A percentile compares a stretch with the other conserved stretches of the same genome.
phyloP scores from a whole-genome alignment of 2,797 vertebrate species.

The Sebastes oblongus region DNA sequence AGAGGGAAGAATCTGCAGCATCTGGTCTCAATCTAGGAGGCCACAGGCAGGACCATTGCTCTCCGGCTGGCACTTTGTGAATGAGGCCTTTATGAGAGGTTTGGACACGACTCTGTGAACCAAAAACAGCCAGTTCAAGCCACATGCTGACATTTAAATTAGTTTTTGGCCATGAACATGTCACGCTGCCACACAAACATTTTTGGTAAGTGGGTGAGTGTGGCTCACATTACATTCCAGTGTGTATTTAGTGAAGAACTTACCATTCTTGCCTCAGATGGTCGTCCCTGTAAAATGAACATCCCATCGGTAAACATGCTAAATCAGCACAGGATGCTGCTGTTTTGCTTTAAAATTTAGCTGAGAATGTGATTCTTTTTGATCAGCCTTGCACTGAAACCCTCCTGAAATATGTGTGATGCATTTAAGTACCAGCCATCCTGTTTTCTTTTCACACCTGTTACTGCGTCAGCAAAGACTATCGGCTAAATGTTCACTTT shows the following conservation, averaged over 20 bases:
- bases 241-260: neutral
- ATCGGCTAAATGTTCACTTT: neutral
- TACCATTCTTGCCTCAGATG: neutral
- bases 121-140: constrained; percentile 41
- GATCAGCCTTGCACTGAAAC: neutral
- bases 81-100: constrained; percentile 70
- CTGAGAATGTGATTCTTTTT: neutral
- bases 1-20: constrained; percentile 44
- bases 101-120: constrained; percentile 39
- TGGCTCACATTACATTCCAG: constrained; percentile 1
- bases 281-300: neutral
- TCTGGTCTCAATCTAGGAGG: constrained; percentile 67
- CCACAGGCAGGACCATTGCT: constrained; percentile 33
- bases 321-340: neutral
- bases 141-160: constrained; percentile 49
- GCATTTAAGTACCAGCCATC: neutral
- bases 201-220: constrained; percentile 1
- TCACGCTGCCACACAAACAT: constrained; percentile 9
- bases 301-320: neutral
- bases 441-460: neutral
- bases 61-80: constrained; percentile 63
- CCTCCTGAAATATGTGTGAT: neutral
- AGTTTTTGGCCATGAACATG: constrained; percentile 4
- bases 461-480: neutral
- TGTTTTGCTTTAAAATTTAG: neutral